A percentile compares a stretch with the other conserved stretches of the same genome.
phyloP scores from a whole-genome alignment of 2,888 invertebrate genomes.

The Diachrysia chrysitis region DNA sequence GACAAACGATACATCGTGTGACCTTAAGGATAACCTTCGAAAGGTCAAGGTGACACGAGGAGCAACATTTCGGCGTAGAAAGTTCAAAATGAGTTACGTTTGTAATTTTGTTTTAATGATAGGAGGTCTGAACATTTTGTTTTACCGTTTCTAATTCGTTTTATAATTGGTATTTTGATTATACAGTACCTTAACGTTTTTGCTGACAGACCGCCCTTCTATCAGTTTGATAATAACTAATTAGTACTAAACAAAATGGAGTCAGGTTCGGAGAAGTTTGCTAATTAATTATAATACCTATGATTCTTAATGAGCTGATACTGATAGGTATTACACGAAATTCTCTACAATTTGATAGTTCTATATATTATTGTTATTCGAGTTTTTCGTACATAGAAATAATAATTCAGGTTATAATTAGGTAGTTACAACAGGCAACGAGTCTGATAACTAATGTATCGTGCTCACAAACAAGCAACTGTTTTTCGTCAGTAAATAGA shows the following conservation, averaged over 20 bases:
- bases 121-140: no score
- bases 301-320: not conserved
- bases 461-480: conserved; percentile 46
- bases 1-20: conserved; percentile 23
- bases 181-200: no score
- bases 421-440: conserved; percentile 46
- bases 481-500: conserved; percentile 60
- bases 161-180: no score
- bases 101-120: conserved; percentile 1
- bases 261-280: no score
- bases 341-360: not conserved
- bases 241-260: no score
- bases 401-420: conserved; percentile 33
- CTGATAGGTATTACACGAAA: no score
- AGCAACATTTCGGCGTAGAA: conserved; percentile 30
- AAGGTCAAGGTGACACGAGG: conserved; percentile 54
- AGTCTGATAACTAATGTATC: conserved; percentile 52
- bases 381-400: conserved; percentile 13
- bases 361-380: not conserved
- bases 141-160: no score
- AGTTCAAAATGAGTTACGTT: conserved; percentile 11
- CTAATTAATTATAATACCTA: no score
- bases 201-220: no score
- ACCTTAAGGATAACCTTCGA: conserved; percentile 41
- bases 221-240: no score